Evolutionary conservation across 2,797 vertebrate species (phyloP), one percentile per base, ranked within the genome.

Genomic region (Enteromius mattozi): DNA sequence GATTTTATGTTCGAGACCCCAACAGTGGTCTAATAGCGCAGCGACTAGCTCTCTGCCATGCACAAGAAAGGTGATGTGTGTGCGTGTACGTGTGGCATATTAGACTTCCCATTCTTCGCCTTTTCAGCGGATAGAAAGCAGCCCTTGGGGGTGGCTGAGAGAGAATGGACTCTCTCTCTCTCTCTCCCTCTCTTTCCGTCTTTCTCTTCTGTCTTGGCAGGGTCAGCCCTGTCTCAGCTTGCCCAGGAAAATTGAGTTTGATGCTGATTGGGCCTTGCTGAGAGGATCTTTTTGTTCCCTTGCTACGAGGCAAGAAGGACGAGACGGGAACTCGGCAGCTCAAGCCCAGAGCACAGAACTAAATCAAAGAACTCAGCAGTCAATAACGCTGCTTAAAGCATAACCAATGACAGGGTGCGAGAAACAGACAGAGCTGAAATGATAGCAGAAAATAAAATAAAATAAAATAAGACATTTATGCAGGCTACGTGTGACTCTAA

Each of bases 381-480:
- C 82, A 84, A 84, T 84, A 79, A 84, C 3, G 66, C 82, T 61
- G 66, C 81, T 86, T 83, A 79, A 74, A 80, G 82, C 81, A 83
- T 47, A 59, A 74, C 59, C 81, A 80, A 59, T 66, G 81, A 76
- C 59, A 78, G n/a, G 35, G 27, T 16, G 61, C 69, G 30, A 83
- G 61, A 78, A 85, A 69, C 54, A 65, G 76, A 74, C 49, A 80
- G 65, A 81, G 42, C 66, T 71, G 21, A 81, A 79, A 56, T 9
- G 51, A 79, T 4, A 78, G 42, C 6, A 2, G 10, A 45, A 24
- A 65, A 47, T 37, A 47, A 54, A 68, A 86, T 45, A 42, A 84
- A 87, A 19, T 7, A 66, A 37, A 75, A 71, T 13, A 35, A 83
- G 72, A 70, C 17, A 81, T 87, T 91, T 91, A 90, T 88, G 89